Evolutionary conservation across 2,888 invertebrate species (phyloP), one percentile per base, ranked within the genome.

Genomic region (Oligia latruncula): DNA sequence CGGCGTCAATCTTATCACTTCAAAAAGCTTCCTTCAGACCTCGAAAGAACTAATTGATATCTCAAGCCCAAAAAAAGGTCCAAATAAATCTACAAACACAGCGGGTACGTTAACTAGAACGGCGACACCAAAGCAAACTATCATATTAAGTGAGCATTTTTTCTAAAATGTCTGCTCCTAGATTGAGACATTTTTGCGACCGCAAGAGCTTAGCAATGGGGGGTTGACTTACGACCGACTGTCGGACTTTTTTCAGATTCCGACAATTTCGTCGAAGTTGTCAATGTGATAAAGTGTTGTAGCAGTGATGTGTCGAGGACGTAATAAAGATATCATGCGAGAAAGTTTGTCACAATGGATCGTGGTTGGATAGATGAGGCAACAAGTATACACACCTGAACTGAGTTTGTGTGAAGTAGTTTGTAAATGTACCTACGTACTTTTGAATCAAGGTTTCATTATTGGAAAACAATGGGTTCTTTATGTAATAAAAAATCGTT

Each of bases 171-270:
- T 82, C 79, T 83, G 85, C 90, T 91, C 88, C 90, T 90, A 93
- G 94, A 95, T 96, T 95, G 95, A 96, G 95, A 95, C 95, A 93
- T 95, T 95, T 49, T 94, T 94, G 93, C 90, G 92, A 96, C 96
- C 96, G 96, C 96, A 96, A 96, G 95, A 93, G 91, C 90, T 89
- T 89, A 91, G 82, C 95, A 93, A 94, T 94, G 92, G 96, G 95
- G 96, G 96, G 95, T 92, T 88, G 75, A 82, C 83, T 85, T 66
- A 87, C 85, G 87, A 87, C 92, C 93, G 94, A 93, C 92, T 92
- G 92, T 92, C 91, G 90, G 77, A 89, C 90, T 93, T 92, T 94
- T 93, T 92, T 89, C 89, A 83, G 87, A 90, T 95, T 94, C 93
- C 92, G 85, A 92, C 94, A 94, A 96, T 95, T 95, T 93, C 92